Percentiles rank a stretch among this genome's conserved stretches.
Conservation (phyloP, 2,113 vertebrate genomes). For the Phyllostomus discolor region DNA sequence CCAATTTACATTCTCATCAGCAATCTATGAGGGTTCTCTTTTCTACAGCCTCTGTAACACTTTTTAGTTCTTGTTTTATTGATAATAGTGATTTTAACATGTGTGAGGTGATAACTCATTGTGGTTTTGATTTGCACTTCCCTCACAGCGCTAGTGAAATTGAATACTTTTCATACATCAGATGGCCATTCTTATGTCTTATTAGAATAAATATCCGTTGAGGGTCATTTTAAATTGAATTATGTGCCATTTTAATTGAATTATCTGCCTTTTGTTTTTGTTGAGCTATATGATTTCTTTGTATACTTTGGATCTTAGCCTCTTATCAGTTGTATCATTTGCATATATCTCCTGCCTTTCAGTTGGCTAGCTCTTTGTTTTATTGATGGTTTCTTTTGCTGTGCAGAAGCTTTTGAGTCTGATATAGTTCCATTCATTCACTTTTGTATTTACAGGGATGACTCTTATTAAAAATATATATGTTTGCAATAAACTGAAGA, state of each 20-base stretch:
- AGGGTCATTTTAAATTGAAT: not conserved
- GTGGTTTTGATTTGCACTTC: not conserved
- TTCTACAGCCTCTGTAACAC: not conserved
- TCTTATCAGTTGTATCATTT: not conserved
- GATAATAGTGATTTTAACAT: not conserved
- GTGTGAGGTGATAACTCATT: not conserved
- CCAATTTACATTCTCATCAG: not conserved
- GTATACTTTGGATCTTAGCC: not conserved
- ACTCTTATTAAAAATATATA: conserved; percentile 43
- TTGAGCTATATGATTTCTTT: not conserved
- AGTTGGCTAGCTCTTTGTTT: not conserved
- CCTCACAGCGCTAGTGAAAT: not conserved
- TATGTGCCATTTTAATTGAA: not conserved
- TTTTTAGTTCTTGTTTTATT: not conserved
- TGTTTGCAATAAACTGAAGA: conserved; percentile 68
- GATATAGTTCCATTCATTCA: not conserved
- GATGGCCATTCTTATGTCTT: not conserved
- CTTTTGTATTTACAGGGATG: not conserved
- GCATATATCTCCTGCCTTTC: not conserved
- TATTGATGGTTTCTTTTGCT: not conserved
- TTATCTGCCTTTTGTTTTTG: not conserved
- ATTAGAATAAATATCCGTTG: not conserved
- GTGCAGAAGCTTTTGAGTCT: not conserved
- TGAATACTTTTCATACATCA: not conserved
- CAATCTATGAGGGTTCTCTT: not conserved